Base-by-base conservation (phyloP, 2,797 vertebrate genomes). In the Rhynchotus rufescens region DNA sequence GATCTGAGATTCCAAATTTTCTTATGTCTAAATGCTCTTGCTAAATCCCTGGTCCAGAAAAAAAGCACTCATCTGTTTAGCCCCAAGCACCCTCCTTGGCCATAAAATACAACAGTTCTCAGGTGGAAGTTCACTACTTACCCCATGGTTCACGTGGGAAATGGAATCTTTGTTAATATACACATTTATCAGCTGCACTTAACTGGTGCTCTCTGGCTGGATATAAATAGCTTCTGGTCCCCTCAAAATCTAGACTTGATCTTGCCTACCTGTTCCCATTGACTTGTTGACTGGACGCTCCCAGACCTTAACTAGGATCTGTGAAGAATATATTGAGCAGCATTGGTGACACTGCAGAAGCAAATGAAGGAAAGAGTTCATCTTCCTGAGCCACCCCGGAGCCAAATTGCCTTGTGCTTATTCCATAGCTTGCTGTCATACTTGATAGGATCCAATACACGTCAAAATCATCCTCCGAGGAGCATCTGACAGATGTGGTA, bases 251-350 rank as follows among this genome's bases (percentile, higher is more conserved):
- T 36, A 13, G 25, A 17, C 1, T 0, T 26, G 34, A 87, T 26
- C 42, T 90, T 38, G 51, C 28, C 17, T 59, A 19, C 23, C 19
- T 61, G 3, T 44, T 84, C 75, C 84, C 59, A 20, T 25, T 80
- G 38, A 65, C 38, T 15, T 78, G 11, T 2, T 2, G 84, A 7
- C 30, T 3, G 21, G 22, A 13, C 20, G 42, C 13, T 82, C n/a
- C 38, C 19, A 44, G 45, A 38, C 82, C 51, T 59, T 28, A 64
- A 51, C 61, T 16, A 62, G 36, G 22, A 77, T 54, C 36, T 1
- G 1, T 21, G 61, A 62, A 42, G 54, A 80, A 22, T 65, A 12
- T 34, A 49, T n/a, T 0, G 0, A 73, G 47, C 1, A 1, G 16
- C 28, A 4, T 42, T 59, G 52, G 60, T 5, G 3, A 56, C 57